Conservation (phyloP, 2,113 vertebrate species). For the Shinisaurus crocodilurus region DNA sequence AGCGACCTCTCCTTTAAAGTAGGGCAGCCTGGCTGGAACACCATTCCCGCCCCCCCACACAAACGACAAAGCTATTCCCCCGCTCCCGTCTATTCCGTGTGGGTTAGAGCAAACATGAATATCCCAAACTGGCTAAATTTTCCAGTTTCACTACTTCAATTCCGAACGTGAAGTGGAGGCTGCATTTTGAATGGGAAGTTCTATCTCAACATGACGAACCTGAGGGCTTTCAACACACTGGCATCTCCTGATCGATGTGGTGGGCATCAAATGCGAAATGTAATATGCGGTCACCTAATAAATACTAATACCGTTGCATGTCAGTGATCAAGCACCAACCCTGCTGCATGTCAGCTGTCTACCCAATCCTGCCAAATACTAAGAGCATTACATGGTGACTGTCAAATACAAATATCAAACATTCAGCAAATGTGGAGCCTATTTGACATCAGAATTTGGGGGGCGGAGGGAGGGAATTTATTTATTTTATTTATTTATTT, state of each 20-base stretch:
- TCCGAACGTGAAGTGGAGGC: no score
- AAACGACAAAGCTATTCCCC: no score
- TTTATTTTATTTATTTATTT: no score
- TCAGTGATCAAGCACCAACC: no score
- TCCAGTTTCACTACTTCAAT: no score
- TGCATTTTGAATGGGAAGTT: no score
- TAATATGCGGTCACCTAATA: neutral
- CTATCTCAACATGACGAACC: neutral
- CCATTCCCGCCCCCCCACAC: no score
- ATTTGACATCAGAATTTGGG: slow-evolving; percentile 56
- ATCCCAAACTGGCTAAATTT: no score
- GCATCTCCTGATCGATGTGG: neutral
- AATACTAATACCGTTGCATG: neutral
- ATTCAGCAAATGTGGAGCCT: neutral
- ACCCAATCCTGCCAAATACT: neutral
- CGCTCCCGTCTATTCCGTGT: neutral
- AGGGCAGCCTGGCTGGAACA: no score
- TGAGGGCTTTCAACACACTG: neutral
- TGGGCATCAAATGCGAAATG: neutral
- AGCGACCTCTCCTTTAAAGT: no score
- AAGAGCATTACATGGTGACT: neutral
- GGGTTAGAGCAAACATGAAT: no score
- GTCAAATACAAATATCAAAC: neutral
- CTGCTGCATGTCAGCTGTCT: neutral
- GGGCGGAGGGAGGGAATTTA: slow-evolving; percentile 56